Evolutionary conservation across 2,888 invertebrate genomes (phyloP), one percentile per base, ranked within the genome.

Genomic region (Scaptomyza caliginosa): DNA sequence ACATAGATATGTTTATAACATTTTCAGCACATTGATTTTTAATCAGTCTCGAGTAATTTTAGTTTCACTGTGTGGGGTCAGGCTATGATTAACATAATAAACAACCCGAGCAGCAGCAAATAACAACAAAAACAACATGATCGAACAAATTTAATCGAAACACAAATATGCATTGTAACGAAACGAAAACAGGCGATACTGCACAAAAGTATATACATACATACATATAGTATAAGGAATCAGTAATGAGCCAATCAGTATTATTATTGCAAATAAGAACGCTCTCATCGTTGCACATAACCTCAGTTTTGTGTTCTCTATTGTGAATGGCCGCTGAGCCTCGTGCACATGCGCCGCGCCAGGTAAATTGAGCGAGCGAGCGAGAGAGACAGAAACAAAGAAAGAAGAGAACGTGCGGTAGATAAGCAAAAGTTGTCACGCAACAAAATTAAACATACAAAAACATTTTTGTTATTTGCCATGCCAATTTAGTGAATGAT

Each of bases 171-270:
- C 60, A 80, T 66, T 79, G 69, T 79, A 74, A 72, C 67, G 51
- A 43, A 66, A 77, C 52, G 83, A 79, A 81, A 81, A 78, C 81
- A 84, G 69, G 71, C 67, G 76, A 81, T 81, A 71, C 64, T 75
- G 67, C 55, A 64, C 46, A 50, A 62, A 57, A 46, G 32, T 30
- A 32, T 43, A 11, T 11, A 38, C 11, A 17, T 36, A 30, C n/a
- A n/a, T 30, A 11, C 10, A 28, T 45, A 45, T 28, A 28, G n/a
- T 45, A 66, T 57, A 59, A 24, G 36, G 56, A 68, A 60, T 67
- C 51, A 45, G 19, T 32, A 45, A 62, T 54, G 69, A 57, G 49
- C 42, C 24, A 39, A 54, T 54, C 57, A 50, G 36, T 48, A 34
- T 21, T 56, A 46, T 13, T 56, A 38, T 38, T 59, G 30, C n/a